A percentile compares a stretch with the other conserved stretches of the same genome.
Evolutionary conservation across 1,140 invertebrate species (phyloP).

Genomic region (Drosophila chauvacae): DNA sequence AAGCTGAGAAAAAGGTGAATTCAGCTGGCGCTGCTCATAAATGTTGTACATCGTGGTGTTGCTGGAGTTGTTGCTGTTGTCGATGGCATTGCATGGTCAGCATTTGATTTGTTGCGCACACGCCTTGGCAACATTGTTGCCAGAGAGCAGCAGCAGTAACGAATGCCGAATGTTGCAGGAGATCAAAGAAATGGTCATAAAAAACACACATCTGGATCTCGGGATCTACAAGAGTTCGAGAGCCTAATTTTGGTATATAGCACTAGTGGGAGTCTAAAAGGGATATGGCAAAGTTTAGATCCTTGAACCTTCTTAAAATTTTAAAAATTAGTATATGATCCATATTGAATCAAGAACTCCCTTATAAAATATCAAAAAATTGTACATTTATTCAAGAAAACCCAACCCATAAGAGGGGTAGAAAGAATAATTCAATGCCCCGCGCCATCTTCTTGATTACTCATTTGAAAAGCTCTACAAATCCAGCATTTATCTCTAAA

Average conservation of each 20-base stretch:
- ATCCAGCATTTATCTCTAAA: not conserved
- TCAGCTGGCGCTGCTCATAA: slow-evolving; percentile 56
- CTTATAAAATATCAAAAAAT: no score
- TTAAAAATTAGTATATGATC: not conserved
- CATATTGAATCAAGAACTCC: no score
- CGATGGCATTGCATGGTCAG: slow-evolving; percentile 65
- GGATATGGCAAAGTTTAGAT: no score
- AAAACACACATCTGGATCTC: slow-evolving; percentile 15
- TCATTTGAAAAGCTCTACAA: not conserved
- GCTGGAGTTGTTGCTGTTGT: slow-evolving; percentile 53
- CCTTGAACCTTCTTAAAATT: not conserved
- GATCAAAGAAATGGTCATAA: slow-evolving; percentile 21
- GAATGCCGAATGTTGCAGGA: slow-evolving; percentile 37
- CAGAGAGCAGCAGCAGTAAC: slow-evolving; percentile 15
- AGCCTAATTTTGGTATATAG: not conserved
- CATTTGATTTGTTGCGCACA: slow-evolving; percentile 77
- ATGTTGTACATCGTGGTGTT: slow-evolving; percentile 59
- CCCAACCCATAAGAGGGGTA: not conserved
- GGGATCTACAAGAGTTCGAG: slow-evolving; percentile 1
- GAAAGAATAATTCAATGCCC: not conserved
- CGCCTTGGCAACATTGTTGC: slow-evolving; percentile 76
- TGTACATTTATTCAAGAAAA: not conserved
- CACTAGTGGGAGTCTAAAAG: not conserved
- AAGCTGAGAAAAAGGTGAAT: slow-evolving; percentile 22
- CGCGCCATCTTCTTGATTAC: not conserved